Evolutionary conservation across 2,113 vertebrate genomes (phyloP), one percentile per base, ranked within the genome.

Genomic region (Vicugna pacos): DNA sequence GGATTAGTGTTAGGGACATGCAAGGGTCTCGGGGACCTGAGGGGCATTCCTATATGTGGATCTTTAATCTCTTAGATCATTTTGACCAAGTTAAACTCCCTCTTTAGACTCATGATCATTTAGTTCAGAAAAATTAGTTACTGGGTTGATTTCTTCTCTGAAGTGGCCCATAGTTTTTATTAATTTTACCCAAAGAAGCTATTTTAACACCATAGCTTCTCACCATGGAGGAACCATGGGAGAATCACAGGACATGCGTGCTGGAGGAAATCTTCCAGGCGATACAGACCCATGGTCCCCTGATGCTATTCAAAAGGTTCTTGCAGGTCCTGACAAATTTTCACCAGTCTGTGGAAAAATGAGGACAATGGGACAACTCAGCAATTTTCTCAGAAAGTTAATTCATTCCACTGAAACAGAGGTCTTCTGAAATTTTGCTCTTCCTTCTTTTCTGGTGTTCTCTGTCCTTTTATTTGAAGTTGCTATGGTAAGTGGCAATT

Each of bases 371-470:
- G 30, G 30, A 75, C 4, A 77, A 42, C 35, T 52, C 20, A 48
- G 13, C 3, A 50, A 38, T 58, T 26, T 91, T 52, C 26, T 5
- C 26, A 35, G 75, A 22, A 96, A 91, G 15, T 92, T 62, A 89
- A 96, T 42, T 24, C 42, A 62, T 32, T 75, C 54, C 58, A 77
- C 32, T 88, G 95, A 75, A 95, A 93, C 24, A 91, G 19, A 46
- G 70, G 6, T 24, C 4, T 90, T 64, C 11, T 46, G 19, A 80
- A 85, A 85, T 28, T 42, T 80, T 82, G 5, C 11, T 69, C 70
- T 76, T 77, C 24, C 3, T 83, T 94, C 14, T 87, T 52, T 77
- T 79, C 10, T 81, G 26, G 0, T 82, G 2, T 86, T 72, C 30
- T 50, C 83, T 92, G n/a, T 54, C 22, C 28, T 84, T 95, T 85